A percentile compares a stretch with the other conserved stretches of the same genome.
These are phyloP conservation scores for Argentina silus DNA, from an alignment of 2,797 vertebrate genomes.

Conservation along the genomic window DNA sequence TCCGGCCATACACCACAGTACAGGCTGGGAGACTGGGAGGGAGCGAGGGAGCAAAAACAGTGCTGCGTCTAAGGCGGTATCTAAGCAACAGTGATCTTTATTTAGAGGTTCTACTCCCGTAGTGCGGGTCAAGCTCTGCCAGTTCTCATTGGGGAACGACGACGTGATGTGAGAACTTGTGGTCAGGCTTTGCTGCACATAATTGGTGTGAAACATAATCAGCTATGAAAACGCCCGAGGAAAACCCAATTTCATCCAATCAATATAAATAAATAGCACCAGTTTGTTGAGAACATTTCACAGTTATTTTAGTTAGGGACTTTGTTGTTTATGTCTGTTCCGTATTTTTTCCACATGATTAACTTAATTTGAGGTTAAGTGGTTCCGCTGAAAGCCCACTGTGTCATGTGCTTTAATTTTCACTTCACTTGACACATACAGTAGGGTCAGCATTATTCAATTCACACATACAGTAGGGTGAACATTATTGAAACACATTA, in stretches of 20 bases:
- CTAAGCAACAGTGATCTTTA: constrained; percentile 78
- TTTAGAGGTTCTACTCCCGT: constrained; percentile 70
- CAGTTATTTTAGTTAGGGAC: constrained; percentile 18
- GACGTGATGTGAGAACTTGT: constrained; percentile 52
- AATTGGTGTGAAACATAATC: constrained; percentile 53
- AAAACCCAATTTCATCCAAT: constrained; percentile 26
- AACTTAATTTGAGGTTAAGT: background rate
- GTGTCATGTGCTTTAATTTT: background rate
- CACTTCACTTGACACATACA: no score
- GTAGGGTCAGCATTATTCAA: background rate
- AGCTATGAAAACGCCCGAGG: constrained; percentile 39
- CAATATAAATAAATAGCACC: constrained; percentile 19
- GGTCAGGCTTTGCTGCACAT: constrained; percentile 46
- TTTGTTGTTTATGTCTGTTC: background rate
- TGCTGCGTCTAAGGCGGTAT: constrained; percentile 56
- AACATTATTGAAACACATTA: background rate
- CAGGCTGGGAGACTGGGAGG: constrained; percentile 25
- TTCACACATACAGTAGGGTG: background rate
- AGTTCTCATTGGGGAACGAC: constrained; percentile 49
- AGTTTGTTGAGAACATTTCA: background rate
- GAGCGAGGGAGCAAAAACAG: constrained; percentile 33
- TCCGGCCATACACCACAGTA: constrained; percentile 1
- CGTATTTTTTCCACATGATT: background rate
- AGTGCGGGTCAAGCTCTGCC: constrained; percentile 63
- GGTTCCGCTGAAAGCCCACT: no score